Evolutionary conservation across 2,797 vertebrate species (phyloP).

Genomic region (Potorous gilbertii): DNA sequence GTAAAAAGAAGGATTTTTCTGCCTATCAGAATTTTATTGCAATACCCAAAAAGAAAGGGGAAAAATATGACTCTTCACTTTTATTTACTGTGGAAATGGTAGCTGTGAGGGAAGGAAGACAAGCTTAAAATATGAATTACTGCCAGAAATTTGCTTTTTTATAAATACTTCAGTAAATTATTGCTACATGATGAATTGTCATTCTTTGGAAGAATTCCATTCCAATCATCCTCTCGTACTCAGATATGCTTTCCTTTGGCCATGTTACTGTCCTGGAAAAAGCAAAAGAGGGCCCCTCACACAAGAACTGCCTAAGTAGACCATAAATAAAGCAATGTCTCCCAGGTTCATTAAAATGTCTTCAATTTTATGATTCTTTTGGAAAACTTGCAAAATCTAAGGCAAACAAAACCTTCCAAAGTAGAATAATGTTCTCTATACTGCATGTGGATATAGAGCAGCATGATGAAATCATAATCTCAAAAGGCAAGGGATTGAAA

Average conservation of each 20-base stretch:
- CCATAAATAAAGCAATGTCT: slow-evolving; percentile 17
- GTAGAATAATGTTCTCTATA: slow-evolving; percentile 15
- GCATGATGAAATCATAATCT: slow-evolving; percentile 35
- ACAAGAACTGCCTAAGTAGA: slow-evolving; percentile 34
- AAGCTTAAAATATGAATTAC: neutral
- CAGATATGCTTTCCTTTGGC: neutral
- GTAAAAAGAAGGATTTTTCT: neutral
- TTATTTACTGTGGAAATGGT: neutral
- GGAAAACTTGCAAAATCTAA: slow-evolving; percentile 43
- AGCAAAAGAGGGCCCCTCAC: neutral
- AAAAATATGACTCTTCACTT: slow-evolving; percentile 10
- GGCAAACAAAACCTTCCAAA: slow-evolving; percentile 31
- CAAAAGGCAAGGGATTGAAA: neutral
- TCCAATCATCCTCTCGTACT: neutral
- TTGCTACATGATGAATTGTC: neutral
- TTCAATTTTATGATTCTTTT: slow-evolving; percentile 44
- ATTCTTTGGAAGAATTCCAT: neutral
- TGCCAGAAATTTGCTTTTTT: slow-evolving; percentile 15
- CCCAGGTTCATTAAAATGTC: slow-evolving; percentile 34
- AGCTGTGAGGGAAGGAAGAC: slow-evolving; percentile 40
- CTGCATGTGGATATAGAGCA: slow-evolving; percentile 7
- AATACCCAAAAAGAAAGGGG: slow-evolving; percentile 16
- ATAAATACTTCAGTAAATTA: neutral
- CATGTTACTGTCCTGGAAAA: slow-evolving; percentile 45
- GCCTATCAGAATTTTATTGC: slow-evolving; percentile 21